Evolutionary conservation across 2,888 invertebrate species (phyloP).

Genomic region (Spodoptera picta): DNA sequence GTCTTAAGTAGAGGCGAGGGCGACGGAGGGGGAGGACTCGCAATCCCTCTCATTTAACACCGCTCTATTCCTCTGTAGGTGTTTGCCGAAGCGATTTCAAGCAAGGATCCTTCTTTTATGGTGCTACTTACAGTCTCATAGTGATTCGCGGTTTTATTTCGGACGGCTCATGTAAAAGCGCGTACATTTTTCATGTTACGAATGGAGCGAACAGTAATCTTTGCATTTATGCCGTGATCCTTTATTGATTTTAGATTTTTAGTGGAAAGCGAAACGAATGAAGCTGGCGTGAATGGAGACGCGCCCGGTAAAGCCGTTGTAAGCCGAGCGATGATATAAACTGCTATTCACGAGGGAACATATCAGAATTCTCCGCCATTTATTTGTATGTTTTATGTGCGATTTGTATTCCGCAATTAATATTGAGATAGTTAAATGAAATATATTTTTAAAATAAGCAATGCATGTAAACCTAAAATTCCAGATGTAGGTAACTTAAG

Average conservation of each 20-base stretch:
- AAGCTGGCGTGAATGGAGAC: conserved; percentile 86
- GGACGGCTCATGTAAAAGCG: conserved; percentile 85
- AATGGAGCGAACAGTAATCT: conserved; percentile 86
- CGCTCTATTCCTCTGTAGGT: conserved; percentile 86
- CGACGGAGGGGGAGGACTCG: conserved; percentile 63
- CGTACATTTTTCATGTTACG: conserved; percentile 86
- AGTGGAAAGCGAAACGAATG: conserved; percentile 87
- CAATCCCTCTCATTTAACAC: conserved; percentile 89
- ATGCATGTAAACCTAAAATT: too few relatives aligned
- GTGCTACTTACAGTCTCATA: conserved; percentile 86
- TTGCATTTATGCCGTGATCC: conserved; percentile 88
- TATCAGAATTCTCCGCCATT: conserved; percentile 76
- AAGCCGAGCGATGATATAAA: conserved; percentile 86
- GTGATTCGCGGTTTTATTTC: conserved; percentile 89
- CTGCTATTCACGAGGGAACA: conserved; percentile 80
- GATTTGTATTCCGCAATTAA: conserved; percentile 53
- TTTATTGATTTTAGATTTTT: conserved; percentile 89
- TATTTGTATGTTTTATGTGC: conserved; percentile 61
- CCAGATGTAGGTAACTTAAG: too few relatives aligned
- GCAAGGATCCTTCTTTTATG: conserved; percentile 86
- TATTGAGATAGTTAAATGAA: conserved; percentile 23
- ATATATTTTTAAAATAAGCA: too few relatives aligned
- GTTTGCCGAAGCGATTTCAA: conserved; percentile 88
- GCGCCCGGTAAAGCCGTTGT: conserved; percentile 84
- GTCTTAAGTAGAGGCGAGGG: conserved; percentile 72